phyloP scores from a whole-genome alignment of 2,113 vertebrate genomes.

The Vulpes lagopus region DNA sequence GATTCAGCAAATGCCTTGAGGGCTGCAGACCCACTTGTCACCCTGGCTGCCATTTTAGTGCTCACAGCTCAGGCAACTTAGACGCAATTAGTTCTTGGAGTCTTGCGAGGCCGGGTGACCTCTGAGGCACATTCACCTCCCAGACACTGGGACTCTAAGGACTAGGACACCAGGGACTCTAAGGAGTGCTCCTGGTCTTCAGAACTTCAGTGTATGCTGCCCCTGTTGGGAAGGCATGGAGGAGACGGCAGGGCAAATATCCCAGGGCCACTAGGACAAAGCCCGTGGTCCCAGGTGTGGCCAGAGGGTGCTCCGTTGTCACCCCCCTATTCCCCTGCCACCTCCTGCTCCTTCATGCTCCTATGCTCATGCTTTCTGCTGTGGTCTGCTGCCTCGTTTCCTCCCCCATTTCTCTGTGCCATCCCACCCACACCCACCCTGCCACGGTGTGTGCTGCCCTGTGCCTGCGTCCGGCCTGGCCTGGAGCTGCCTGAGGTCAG shows the following conservation, averaged over 20 bases:
- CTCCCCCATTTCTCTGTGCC: fast-evolving
- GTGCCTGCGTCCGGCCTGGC: fast-evolving
- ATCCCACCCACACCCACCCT: not conserved
- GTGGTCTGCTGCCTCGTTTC: not conserved
- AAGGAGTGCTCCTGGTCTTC: not conserved
- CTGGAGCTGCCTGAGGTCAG: not conserved
- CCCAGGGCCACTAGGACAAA: not conserved
- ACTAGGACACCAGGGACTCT: not conserved
- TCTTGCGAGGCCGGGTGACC: not conserved
- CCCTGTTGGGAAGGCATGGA: not conserved
- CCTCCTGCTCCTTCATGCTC: not conserved
- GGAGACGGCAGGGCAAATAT: not conserved
- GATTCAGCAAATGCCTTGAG: not conserved
- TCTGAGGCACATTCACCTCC: not conserved
- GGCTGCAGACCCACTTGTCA: not conserved
- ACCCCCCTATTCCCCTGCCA: fast-evolving
- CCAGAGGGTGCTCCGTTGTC: not conserved
- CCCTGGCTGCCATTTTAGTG: not conserved
- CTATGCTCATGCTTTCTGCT: not conserved
- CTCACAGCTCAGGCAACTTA: not conserved
- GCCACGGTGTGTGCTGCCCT: not conserved
- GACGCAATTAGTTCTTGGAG: not conserved
- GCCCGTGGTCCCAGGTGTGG: not conserved
- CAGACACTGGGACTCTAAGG: not conserved
- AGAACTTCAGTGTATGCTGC: not conserved